Evolutionary conservation across 2,888 invertebrate genomes (phyloP).

Genomic region (Artemia sinica): DNA sequence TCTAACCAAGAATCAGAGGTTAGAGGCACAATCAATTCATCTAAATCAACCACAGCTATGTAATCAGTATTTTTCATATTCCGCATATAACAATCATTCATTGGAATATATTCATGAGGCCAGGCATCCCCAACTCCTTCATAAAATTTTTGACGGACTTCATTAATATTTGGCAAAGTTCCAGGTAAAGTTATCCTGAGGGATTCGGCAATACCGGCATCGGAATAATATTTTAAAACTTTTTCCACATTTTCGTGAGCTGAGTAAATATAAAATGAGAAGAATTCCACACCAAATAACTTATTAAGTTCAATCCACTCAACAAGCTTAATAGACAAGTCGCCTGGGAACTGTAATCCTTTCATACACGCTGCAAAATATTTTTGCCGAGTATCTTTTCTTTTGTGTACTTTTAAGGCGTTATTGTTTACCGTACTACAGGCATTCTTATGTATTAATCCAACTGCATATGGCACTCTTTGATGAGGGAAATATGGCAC

Average conservation of each 20-base stretch:
- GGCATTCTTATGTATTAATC: neutral
- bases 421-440: neutral
- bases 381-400: constrained; percentile 27
- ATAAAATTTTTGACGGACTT: constrained; percentile 32
- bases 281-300: constrained; percentile 46
- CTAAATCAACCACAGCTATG: constrained; percentile 50
- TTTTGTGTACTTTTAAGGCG: neutral
- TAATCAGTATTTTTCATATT: constrained; percentile 45
- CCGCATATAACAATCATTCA: constrained; percentile 59
- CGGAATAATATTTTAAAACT: constrained; percentile 41
- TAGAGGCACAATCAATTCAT: constrained; percentile 53
- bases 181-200: constrained; percentile 41
- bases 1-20: constrained; percentile 41
- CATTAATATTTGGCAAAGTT: constrained; percentile 34
- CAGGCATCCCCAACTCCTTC: constrained; percentile 47
- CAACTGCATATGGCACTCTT: constrained; percentile 2
- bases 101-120: constrained; percentile 50
- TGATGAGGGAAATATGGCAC: neutral
- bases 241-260: constrained; percentile 39
- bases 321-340: constrained; percentile 43
- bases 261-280: constrained; percentile 46
- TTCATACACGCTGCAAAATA: constrained; percentile 52
- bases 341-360: constrained; percentile 46
- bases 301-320: constrained; percentile 54
- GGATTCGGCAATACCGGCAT: constrained; percentile 36